Percentiles rank a stretch among this genome's conserved stretches.
Conservation (phyloP, 1,140 invertebrate species). For the Drosophila mojavensis region DNA sequence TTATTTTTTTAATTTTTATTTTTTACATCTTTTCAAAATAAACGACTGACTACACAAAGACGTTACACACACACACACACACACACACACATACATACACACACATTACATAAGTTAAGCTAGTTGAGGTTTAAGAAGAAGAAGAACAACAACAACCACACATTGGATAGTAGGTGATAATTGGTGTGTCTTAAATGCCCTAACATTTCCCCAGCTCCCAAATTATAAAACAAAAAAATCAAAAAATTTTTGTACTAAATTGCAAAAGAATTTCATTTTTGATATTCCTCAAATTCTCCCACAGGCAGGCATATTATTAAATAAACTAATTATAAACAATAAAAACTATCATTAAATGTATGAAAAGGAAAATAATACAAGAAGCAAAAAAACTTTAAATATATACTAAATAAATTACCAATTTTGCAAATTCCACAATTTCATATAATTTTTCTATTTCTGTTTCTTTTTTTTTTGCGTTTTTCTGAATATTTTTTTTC, state of each 20-base stretch:
- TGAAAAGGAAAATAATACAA: conserved; percentile 29
- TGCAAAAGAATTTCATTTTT: conserved; percentile 50
- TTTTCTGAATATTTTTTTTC: neutral
- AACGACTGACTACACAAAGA: conserved; percentile 76
- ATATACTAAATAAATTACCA: conserved; percentile 63
- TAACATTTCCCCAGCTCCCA: conserved; percentile 9
- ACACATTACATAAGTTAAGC: conserved; percentile 68
- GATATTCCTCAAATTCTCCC: conserved; percentile 11
- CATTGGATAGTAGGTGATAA: conserved; percentile 81
- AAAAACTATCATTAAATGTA: conserved; percentile 64
- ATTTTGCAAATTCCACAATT: conserved; percentile 68
- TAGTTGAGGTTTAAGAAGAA: conserved; percentile 48
- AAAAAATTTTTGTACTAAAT: conserved; percentile 58
- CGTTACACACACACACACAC: conserved; percentile 52
- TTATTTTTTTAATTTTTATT: conserved; percentile 32
- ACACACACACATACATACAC: conserved; percentile 29
- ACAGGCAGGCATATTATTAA: conserved; percentile 73
- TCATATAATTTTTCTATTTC: neutral
- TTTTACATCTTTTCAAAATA: conserved; percentile 38
- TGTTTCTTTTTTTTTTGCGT: conserved; percentile 4
- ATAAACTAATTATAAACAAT: conserved; percentile 58
- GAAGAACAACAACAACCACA: conserved; percentile 52
- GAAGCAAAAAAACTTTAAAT: conserved; percentile 31
- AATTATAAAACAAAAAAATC: conserved; percentile 3
- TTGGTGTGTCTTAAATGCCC: conserved; percentile 79